Conservation (phyloP, 53 echinoderm and acorn worm species). For the Holothuria leucospilota region DNA sequence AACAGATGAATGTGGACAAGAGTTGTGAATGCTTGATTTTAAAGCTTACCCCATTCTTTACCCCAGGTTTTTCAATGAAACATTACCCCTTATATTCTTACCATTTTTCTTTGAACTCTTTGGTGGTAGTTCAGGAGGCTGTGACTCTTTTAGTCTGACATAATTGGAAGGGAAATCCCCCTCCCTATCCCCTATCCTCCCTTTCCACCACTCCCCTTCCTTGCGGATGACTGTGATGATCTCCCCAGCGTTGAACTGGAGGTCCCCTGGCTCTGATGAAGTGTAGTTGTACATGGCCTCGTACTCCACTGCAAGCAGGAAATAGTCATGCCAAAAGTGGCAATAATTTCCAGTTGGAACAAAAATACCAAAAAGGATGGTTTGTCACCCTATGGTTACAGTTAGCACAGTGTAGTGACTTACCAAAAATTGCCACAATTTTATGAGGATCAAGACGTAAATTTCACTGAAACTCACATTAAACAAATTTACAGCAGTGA, state of each 20-base stretch:
- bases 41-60: too few species aligned
- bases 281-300: conserved; percentile 77
- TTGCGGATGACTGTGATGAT: conserved; percentile 75
- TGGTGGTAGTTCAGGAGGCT: conserved; percentile 12
- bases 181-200: conserved; percentile 77
- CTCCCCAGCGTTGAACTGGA: conserved; percentile 78
- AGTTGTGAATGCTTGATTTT: too few species aligned
- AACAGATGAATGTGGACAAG: too few species aligned
- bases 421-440: too few species aligned
- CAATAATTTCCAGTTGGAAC: background rate
- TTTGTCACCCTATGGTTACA: background rate
- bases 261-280: conserved; percentile 83
- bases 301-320: conserved; percentile 55
- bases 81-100: background rate
- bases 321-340: background rate
- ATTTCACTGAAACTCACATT: too few species aligned
- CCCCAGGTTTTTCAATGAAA: too few species aligned
- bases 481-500: too few species aligned
- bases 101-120: conserved; percentile 38
- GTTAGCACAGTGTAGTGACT: background rate
- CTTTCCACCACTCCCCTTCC: conserved; percentile 98
- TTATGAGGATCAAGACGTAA: too few species aligned
- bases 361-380: background rate
- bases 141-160: conserved; percentile 48
- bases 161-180: conserved; percentile 95